These are phyloP conservation scores for Watsonalla binaria DNA, from an alignment of 2,888 invertebrate genomes.

Conservation along the genomic window DNA sequence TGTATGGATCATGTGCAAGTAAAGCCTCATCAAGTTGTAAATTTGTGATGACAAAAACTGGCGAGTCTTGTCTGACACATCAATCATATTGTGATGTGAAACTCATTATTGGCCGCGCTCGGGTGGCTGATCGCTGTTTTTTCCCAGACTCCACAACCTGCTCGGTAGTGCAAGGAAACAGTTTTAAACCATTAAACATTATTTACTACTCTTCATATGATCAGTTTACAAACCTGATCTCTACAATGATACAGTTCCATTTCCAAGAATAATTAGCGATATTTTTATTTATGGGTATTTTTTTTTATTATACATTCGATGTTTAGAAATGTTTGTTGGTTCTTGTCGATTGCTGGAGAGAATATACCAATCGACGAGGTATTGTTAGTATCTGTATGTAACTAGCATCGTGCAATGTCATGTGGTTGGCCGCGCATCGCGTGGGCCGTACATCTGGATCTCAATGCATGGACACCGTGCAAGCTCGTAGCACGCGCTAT, in stretches of 20 bases:
- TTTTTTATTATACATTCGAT: no score
- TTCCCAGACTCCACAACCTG: conserved; percentile 11
- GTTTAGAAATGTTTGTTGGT: no score
- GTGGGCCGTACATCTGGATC: background rate
- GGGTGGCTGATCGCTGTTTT: background rate
- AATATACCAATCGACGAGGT: background rate
- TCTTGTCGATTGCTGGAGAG: no score
- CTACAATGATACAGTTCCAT: no score
- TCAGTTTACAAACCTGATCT: no score
- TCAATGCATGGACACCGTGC: background rate
- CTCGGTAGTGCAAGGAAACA: conserved; percentile 9
- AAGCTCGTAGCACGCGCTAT: background rate
- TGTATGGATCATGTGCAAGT: no score
- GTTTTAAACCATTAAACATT: no score
- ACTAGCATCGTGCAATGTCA: background rate
- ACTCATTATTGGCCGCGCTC: conserved; percentile 11
- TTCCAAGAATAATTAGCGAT: no score
- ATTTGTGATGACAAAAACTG: background rate
- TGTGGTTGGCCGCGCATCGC: background rate
- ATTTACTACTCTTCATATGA: no score
- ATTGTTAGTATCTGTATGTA: conserved; percentile 5
- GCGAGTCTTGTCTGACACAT: conserved; percentile 8
- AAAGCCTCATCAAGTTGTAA: no score
- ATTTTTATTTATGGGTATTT: no score
- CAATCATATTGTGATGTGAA: conserved; percentile 15